Conservation (phyloP, 2,888 invertebrate genomes). For the Cosmorhoe ocellata region DNA sequence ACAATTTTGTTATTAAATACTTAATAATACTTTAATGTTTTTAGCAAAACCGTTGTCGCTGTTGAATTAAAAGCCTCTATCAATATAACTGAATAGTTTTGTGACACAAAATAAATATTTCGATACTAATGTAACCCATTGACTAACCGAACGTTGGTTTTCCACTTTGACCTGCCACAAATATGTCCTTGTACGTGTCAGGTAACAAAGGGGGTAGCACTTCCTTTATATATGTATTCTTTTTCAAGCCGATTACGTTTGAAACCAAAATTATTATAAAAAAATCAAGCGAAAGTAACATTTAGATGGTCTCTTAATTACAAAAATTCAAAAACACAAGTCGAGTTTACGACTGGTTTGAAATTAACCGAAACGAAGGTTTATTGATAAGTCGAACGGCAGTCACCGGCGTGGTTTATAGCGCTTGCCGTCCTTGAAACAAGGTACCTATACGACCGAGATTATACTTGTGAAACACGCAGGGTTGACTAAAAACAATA, state of each 20-base stretch:
- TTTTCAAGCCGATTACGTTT: neutral
- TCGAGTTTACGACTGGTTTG: slow-evolving; percentile 14
- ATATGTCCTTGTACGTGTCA: slow-evolving; percentile 44
- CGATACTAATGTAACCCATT: neutral
- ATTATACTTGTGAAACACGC: slow-evolving; percentile 7
- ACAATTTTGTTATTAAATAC: too few species aligned
- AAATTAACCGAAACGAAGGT: slow-evolving; percentile 22
- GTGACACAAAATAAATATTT: too few species aligned
- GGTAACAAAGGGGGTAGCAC: slow-evolving; percentile 19
- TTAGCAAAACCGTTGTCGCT: too few species aligned
- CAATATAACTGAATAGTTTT: too few species aligned
- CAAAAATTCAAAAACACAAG: slow-evolving; percentile 5
- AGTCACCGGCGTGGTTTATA: slow-evolving; percentile 20
- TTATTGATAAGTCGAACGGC: slow-evolving; percentile 23
- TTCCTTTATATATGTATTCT: too few species aligned
- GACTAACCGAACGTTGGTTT: slow-evolving; percentile 48
- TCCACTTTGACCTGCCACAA: slow-evolving; percentile 37
- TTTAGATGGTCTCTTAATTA: neutral
- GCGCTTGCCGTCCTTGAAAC: slow-evolving; percentile 14
- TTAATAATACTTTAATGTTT: too few species aligned
- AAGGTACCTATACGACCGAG: neutral
- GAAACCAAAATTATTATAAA: neutral
- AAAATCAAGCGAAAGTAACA: slow-evolving; percentile 7
- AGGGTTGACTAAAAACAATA: neutral
- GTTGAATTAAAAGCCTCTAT: too few species aligned